Conservation (phyloP, 2,797 vertebrate species). For the Gymnocypris eckloni region DNA sequence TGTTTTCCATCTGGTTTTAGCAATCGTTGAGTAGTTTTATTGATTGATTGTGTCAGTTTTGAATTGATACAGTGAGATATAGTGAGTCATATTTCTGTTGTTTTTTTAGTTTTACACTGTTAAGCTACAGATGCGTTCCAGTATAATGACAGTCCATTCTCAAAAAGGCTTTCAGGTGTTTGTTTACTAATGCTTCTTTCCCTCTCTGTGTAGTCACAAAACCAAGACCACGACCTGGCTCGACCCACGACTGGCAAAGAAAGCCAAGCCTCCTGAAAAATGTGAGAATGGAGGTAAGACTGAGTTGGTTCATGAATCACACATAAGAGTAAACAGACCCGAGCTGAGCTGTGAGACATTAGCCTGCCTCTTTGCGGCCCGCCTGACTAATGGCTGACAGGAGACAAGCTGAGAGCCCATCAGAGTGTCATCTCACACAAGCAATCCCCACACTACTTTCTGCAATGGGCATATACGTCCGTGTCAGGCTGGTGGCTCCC, state of each 20-base stretch:
- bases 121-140: neutral
- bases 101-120: neutral
- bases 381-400: constrained; percentile 68
- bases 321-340: constrained; percentile 34
- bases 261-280: constrained; percentile 96
- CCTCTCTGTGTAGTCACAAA: constrained; percentile 86
- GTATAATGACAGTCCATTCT: neutral
- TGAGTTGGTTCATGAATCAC: neutral
- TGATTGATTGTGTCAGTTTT: neutral
- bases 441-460: constrained; percentile 70
- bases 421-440: constrained; percentile 68
- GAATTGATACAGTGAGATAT: neutral
- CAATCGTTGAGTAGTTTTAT: neutral
- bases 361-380: constrained; percentile 47
- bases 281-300: constrained; percentile 96
- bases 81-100: neutral
- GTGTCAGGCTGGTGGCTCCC: constrained; percentile 23
- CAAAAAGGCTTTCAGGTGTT: constrained; percentile 13
- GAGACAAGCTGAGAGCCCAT: constrained; percentile 70
- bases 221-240: constrained; percentile 99
- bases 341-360: constrained; percentile 62
- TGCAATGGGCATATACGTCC: constrained; percentile 51
- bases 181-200: neutral
- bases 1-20: constrained; percentile 5
- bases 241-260: constrained; percentile 95